These are phyloP conservation scores for Falco peregrinus DNA, from an alignment of 2,797 vertebrate genomes.

Conservation along the genomic window DNA sequence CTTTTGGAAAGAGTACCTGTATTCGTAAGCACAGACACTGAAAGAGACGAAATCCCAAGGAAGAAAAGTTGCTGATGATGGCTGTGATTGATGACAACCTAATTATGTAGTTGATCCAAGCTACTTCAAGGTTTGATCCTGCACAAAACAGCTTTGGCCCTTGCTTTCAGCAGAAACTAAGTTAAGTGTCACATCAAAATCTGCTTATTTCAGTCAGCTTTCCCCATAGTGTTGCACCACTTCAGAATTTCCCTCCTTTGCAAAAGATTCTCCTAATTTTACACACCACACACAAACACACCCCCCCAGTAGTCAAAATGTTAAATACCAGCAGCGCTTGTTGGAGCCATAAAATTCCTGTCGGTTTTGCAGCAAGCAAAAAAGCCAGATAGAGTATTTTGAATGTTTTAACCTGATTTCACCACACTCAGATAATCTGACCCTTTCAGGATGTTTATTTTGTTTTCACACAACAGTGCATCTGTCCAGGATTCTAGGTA, in stretches of 20 bases:
- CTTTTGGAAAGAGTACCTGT: not conserved
- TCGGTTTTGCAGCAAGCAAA: not conserved
- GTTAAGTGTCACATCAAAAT: not conserved
- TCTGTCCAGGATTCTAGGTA: not conserved
- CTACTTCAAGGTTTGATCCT: not conserved
- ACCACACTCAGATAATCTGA: not conserved
- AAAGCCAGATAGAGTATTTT: not conserved
- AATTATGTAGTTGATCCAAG: not conserved
- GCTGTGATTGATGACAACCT: not conserved
- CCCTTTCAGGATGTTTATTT: not conserved
- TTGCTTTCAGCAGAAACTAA: not conserved
- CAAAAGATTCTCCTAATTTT: not conserved
- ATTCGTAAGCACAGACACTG: rapidly evolving
- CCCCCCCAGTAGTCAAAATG: not conserved
- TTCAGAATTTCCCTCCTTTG: not conserved
- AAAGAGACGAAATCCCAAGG: not conserved
- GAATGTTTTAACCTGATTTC: not conserved
- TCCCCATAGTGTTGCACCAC: not conserved
- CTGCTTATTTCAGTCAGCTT: not conserved
- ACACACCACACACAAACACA: not conserved
- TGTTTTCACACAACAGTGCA: not conserved
- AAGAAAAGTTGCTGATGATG: not conserved
- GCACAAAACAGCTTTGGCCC: not conserved
- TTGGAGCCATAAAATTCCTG: not conserved
- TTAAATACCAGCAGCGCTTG: rapidly evolving